Conservation (phyloP, 1,140 invertebrate species). For the Eubasilissa regina region DNA sequence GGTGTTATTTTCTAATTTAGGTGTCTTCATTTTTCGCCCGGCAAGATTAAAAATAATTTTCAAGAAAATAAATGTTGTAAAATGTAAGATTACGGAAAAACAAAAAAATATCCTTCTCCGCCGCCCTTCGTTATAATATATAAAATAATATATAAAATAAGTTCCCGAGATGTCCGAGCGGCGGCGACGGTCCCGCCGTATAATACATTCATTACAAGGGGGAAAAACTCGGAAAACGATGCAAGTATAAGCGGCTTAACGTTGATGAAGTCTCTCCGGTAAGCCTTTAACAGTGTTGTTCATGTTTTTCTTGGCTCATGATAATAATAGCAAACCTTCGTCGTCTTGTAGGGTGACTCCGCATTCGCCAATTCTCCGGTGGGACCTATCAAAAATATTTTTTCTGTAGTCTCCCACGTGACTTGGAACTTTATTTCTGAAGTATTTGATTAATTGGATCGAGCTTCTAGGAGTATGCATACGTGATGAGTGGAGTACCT, state of each 20-base stretch:
- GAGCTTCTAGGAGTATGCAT: too few relatives aligned
- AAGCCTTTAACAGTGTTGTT: constrained; percentile 46
- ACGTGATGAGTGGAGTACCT: too few relatives aligned
- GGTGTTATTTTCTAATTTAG: too few relatives aligned
- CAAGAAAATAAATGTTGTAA: too few relatives aligned
- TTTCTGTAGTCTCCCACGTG: too few relatives aligned
- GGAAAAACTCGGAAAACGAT: constrained; percentile 40
- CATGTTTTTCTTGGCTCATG: constrained; percentile 49
- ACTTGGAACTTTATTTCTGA: too few relatives aligned
- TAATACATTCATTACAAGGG: constrained; percentile 54
- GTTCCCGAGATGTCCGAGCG: not conserved
- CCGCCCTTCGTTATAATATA: not conserved
- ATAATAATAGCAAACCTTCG: constrained; percentile 46
- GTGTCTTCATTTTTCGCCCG: too few relatives aligned
- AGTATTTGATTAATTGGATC: too few relatives aligned
- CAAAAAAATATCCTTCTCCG: not conserved
- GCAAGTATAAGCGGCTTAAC: constrained; percentile 55
- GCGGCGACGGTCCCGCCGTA: not conserved
- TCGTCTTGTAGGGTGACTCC: constrained; percentile 2
- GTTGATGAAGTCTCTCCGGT: constrained; percentile 49
- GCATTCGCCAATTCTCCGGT: not conserved
- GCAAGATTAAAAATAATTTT: too few relatives aligned
- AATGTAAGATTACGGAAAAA: not conserved
- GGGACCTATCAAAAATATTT: not conserved
- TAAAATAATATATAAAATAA: not conserved